Percentiles rank a stretch among this genome's conserved stretches.
Evolutionary conservation across 2,888 invertebrate species (phyloP).

Genomic region (Drosophila helvetica): DNA sequence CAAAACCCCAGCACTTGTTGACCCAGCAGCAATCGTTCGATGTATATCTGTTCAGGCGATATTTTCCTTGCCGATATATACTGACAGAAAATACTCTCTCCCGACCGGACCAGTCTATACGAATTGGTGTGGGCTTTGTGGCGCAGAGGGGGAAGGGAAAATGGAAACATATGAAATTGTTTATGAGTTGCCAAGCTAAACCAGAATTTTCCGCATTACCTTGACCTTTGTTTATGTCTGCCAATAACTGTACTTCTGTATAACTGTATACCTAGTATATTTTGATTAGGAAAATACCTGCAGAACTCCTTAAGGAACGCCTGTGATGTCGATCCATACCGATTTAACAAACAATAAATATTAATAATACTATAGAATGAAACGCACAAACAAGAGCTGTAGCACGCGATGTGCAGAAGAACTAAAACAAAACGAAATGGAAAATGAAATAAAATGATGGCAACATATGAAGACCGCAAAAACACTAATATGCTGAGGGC

Average conservation of each 20-base stretch:
- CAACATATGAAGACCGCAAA: slow-evolving; percentile 27
- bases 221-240: slow-evolving; percentile 37
- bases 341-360: slow-evolving; percentile 5
- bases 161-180: not conserved
- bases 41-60: too few relatives aligned
- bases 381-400: slow-evolving; percentile 26
- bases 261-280: not conserved
- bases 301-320: slow-evolving; percentile 38
- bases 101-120: not conserved
- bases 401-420: slow-evolving; percentile 49
- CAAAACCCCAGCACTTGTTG: slow-evolving; percentile 41
- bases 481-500: slow-evolving; percentile 2
- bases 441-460: slow-evolving; percentile 47
- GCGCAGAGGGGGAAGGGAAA: not conserved
- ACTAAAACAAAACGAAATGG: slow-evolving; percentile 51
- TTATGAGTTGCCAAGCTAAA: not conserved
- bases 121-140: not conserved
- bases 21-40: too few relatives aligned
- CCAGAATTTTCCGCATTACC: slow-evolving; percentile 17
- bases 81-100: slow-evolving; percentile 1
- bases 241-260: slow-evolving; percentile 34
- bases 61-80: too few relatives aligned
- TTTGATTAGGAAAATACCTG: slow-evolving; percentile 53
- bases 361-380: slow-evolving; percentile 30
- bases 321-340: slow-evolving; percentile 58